A percentile compares a stretch with the other conserved stretches of the same genome.
Evolutionary conservation across 2,888 invertebrate genomes (phyloP).

Genomic region (Harmothoe impar): DNA sequence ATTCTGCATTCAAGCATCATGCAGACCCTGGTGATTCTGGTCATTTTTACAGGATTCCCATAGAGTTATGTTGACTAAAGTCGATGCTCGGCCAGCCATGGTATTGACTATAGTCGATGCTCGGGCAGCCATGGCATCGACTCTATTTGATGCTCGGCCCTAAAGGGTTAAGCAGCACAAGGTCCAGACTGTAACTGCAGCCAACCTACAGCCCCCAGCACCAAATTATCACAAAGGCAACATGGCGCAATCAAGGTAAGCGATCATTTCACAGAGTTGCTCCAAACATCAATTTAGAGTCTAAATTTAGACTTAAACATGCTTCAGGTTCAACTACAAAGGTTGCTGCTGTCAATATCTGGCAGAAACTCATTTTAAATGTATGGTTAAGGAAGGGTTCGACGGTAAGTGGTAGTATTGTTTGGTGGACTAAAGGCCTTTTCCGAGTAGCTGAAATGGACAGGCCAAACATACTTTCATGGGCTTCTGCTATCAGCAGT

Average conservation of each 20-base stretch:
- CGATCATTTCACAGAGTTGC: neutral
- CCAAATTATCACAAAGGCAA: neutral
- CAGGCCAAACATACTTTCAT: neutral
- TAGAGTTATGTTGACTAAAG: no score
- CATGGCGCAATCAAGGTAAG: conserved; percentile 13
- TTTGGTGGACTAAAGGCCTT: neutral
- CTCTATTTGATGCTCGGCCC: no score
- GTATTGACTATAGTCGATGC: no score
- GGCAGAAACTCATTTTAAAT: conserved; percentile 26
- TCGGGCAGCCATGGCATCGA: no score
- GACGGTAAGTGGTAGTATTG: neutral
- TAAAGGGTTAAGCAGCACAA: no score
- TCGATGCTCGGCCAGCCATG: no score
- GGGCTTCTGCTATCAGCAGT: neutral
- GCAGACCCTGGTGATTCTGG: no score
- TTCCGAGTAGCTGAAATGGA: neutral
- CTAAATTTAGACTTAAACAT: neutral
- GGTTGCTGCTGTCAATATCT: conserved; percentile 33
- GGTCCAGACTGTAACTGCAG: no score
- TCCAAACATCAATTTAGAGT: neutral
- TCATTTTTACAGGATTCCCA: no score
- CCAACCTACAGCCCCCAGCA: no score
- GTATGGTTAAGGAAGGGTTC: neutral
- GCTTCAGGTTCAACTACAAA: neutral
- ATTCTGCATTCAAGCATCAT: no score